Conservation (phyloP, 2,888 invertebrate species). For the Phalera bucephala region DNA sequence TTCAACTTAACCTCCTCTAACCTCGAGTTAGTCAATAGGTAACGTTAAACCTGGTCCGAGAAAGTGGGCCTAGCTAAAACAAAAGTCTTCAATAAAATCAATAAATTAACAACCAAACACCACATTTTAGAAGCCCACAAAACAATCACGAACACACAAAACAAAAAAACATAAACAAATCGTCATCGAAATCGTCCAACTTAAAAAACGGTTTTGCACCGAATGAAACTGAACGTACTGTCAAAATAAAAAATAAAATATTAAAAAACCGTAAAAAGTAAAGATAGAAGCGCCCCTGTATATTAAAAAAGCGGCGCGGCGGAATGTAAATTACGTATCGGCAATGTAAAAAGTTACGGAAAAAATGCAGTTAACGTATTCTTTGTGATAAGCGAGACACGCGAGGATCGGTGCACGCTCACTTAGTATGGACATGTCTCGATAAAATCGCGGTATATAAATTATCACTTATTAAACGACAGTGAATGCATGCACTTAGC, state of each 20-base stretch:
- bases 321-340: constrained; percentile 66
- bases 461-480: too few species aligned
- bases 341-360: constrained; percentile 58
- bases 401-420: constrained; percentile 17
- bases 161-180: constrained; percentile 40
- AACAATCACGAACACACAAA: constrained; percentile 11
- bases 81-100: too few species aligned
- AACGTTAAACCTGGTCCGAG: too few species aligned
- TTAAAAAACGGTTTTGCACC: constrained; percentile 10
- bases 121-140: constrained; percentile 7
- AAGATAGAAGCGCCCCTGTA: constrained; percentile 57
- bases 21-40: too few species aligned
- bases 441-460: too few species aligned
- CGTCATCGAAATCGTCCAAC: constrained; percentile 19
- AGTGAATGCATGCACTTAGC: too few species aligned
- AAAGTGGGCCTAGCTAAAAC: too few species aligned
- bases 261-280: constrained; percentile 35
- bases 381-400: constrained; percentile 29
- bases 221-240: constrained; percentile 26
- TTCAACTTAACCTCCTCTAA: too few species aligned
- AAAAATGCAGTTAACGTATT: constrained; percentile 45
- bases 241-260: constrained; percentile 38
- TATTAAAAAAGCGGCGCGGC: constrained; percentile 55
- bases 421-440: constrained; percentile 24
- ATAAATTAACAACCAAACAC: too few species aligned